phyloP scores from a whole-genome alignment of 2,888 invertebrate species.

The Nasonia oneida region DNA sequence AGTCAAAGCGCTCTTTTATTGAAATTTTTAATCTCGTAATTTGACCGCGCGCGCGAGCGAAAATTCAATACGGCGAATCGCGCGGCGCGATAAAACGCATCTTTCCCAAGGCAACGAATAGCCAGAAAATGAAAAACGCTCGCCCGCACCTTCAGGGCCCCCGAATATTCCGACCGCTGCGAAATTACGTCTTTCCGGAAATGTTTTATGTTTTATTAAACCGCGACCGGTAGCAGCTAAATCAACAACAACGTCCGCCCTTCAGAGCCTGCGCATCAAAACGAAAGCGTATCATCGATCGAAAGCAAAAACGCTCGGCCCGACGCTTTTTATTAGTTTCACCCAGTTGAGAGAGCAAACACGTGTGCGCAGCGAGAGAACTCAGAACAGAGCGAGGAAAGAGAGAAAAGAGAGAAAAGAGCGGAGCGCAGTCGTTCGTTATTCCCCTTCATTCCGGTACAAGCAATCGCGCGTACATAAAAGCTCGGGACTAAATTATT shows the following conservation, averaged over 20 bases:
- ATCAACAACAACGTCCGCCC: too few species aligned
- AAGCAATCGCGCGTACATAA: constrained; percentile 43
- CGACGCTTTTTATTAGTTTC: constrained; percentile 45
- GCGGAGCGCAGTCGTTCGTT: constrained; percentile 23
- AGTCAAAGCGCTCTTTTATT: neutral
- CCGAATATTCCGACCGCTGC: constrained; percentile 38
- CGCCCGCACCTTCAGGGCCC: constrained; percentile 30
- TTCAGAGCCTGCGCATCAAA: neutral
- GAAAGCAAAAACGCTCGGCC: constrained; percentile 1
- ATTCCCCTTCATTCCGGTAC: constrained; percentile 40
- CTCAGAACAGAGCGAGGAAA: neutral
- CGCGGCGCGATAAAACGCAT: too few species aligned
- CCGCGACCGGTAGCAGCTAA: too few species aligned
- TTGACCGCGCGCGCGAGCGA: neutral
- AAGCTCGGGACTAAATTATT: constrained; percentile 52
- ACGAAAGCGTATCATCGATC: constrained; percentile 47
- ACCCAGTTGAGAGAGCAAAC: constrained; percentile 34
- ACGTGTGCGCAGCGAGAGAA: neutral
- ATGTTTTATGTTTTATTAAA: neutral
- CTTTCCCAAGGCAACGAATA: too few species aligned
- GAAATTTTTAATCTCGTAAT: neutral
- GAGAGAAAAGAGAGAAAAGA: neutral
- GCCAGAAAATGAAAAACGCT: neutral
- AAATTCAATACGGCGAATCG: neutral
- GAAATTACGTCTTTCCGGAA: neutral